Evolutionary conservation across 2,113 vertebrate genomes (phyloP).

Genomic region (Centrocercus urophasianus): DNA sequence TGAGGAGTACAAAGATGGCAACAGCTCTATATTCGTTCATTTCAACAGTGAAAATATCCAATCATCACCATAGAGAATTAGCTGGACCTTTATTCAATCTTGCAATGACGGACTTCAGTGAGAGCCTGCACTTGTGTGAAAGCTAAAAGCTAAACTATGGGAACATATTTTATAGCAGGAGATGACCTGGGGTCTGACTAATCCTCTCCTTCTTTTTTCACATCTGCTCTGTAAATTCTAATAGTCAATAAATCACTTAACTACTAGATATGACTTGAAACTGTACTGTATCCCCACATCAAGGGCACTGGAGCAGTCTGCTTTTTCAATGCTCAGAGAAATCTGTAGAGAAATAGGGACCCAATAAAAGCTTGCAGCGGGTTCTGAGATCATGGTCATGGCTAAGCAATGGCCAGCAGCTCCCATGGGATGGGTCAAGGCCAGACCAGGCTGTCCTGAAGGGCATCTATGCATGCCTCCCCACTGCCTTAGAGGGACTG

Average conservation of each 20-base stretch:
- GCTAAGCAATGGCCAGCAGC: not conserved
- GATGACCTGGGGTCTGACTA: not conserved
- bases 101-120: not conserved
- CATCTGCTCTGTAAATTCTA: conserved; percentile 9
- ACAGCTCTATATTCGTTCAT: not conserved
- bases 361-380: not conserved
- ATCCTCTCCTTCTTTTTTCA: not conserved
- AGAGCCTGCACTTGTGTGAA: not conserved
- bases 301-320: not conserved
- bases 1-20: not conserved
- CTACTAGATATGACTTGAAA: not conserved
- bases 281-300: not conserved
- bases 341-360: not conserved
- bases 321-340: not conserved
- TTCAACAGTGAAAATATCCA: not conserved
- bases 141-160: not conserved
- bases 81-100: not conserved
- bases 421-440: not conserved
- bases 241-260: not conserved
- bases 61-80: not conserved
- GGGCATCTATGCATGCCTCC: not conserved
- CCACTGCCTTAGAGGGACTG: not conserved
- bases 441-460: rapidly evolving
- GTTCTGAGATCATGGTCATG: rapidly evolving
- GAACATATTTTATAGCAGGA: not conserved